phyloP scores from a whole-genome alignment of 2,797 vertebrate genomes.

The Tamandua tetradactyla region DNA sequence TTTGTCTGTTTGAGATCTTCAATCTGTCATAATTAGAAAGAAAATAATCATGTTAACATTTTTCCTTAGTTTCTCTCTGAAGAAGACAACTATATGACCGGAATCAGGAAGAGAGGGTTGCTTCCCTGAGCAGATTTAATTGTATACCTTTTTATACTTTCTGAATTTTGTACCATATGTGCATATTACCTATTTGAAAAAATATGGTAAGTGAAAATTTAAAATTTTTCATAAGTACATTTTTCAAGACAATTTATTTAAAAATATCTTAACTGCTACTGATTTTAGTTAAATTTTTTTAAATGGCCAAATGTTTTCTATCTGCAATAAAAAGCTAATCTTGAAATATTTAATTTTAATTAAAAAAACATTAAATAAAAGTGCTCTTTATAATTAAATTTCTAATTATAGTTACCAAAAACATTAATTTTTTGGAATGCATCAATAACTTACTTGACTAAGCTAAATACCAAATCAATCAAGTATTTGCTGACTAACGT shows the following conservation, averaged over 20 bases:
- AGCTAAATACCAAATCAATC: conserved; percentile 66
- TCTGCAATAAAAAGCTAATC: neutral
- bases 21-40: conserved; percentile 78
- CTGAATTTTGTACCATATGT: conserved; percentile 33
- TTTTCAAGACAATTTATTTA: conserved; percentile 43
- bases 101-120: conserved; percentile 35
- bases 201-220: neutral
- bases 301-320: conserved; percentile 18
- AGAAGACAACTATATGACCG: neutral
- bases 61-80: conserved; percentile 34
- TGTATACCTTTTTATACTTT: conserved; percentile 14
- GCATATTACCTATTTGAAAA: conserved; percentile 17
- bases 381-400: conserved; percentile 40
- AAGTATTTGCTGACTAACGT: conserved; percentile 59
- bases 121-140: conserved; percentile 31
- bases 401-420: conserved; percentile 53
- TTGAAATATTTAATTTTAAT: conserved; percentile 45
- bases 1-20: conserved; percentile 84
- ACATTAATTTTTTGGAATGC: conserved; percentile 38
- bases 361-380: conserved; percentile 27
- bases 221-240: neutral
- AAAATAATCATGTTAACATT: conserved; percentile 68
- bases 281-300: conserved; percentile 20
- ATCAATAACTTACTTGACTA: conserved; percentile 68
- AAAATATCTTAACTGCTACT: neutral